Conservation (phyloP, 30 jellyfish, hydroid and myxozoan genomes). For the Aurelia aurita complex sp. Pacific region DNA sequence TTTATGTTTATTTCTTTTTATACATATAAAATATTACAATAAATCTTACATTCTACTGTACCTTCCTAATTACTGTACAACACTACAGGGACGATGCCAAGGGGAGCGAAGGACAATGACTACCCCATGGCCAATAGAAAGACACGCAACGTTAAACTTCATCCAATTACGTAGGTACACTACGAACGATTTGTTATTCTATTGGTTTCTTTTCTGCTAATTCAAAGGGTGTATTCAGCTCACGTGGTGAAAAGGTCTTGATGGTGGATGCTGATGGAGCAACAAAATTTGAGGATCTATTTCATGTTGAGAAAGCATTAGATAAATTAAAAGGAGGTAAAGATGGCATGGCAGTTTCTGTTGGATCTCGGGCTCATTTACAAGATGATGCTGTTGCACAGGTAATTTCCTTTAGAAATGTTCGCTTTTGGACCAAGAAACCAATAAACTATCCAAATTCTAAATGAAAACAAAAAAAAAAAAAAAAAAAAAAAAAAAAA, state of each 20-base stretch:
- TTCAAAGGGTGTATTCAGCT: constrained; percentile 86
- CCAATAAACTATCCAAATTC: too few species aligned
- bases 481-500: too few species aligned
- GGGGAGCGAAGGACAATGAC: too few species aligned
- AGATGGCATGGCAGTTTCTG: constrained; percentile 86
- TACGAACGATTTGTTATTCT: background rate
- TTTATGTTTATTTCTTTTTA: too few species aligned
- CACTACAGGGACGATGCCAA: too few species aligned
- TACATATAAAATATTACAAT: too few species aligned
- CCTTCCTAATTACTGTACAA: too few species aligned
- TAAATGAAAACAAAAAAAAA: too few species aligned
- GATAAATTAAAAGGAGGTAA: constrained; percentile 74
- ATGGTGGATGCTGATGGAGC: constrained; percentile 99
- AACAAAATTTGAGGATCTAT: constrained; percentile 85
- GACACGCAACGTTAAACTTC: too few species aligned
- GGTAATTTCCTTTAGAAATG: constrained; percentile 12
- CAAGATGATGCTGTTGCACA: constrained; percentile 94
- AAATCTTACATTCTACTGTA: too few species aligned
- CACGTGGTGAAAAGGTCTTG: constrained; percentile 80
- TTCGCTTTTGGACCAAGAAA: background rate
- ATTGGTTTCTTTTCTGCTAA: background rate
- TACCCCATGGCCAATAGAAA: too few species aligned
- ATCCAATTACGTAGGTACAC: background rate
- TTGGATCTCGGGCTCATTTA: constrained; percentile 95
- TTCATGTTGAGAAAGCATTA: constrained; percentile 76